These are phyloP conservation scores for Notocelia uddmanniana DNA, from an alignment of 2,888 invertebrate genomes.

Conservation along the genomic window DNA sequence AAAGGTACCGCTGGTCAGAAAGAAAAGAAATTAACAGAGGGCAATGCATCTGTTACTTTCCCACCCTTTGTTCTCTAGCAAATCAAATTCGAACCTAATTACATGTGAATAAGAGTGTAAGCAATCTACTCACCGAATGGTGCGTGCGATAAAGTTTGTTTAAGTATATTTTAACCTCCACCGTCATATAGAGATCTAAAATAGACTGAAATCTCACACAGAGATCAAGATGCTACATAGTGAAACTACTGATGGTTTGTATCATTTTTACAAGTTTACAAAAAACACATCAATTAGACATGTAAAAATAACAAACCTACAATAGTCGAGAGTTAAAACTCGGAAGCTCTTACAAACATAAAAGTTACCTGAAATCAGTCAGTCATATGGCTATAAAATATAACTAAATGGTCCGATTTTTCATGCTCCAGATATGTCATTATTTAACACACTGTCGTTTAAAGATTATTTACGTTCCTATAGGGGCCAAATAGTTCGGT, in stretches of 20 bases:
- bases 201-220: constrained; percentile 12
- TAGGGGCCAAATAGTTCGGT: no score
- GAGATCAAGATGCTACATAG: neutral
- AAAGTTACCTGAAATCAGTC: constrained; percentile 23
- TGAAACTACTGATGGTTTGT: neutral
- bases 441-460: neutral
- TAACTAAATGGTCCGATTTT: constrained; percentile 6
- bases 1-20: no score
- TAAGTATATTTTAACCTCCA: neutral
- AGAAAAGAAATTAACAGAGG: neutral
- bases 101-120: constrained; percentile 2
- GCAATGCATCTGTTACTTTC: neutral
- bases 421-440: neutral
- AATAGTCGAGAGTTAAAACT: neutral
- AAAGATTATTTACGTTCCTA: neutral
- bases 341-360: constrained; percentile 1
- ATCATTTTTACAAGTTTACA: neutral
- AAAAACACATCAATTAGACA: neutral
- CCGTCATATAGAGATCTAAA: constrained; percentile 14
- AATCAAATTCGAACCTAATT: neutral
- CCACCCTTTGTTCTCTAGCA: neutral
- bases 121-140: neutral
- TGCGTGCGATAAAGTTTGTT: neutral
- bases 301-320: constrained; percentile 10
- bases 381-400: constrained; percentile 12